Base-by-base conservation (phyloP, 2,888 invertebrate genomes). In the Diogma glabrata region DNA sequence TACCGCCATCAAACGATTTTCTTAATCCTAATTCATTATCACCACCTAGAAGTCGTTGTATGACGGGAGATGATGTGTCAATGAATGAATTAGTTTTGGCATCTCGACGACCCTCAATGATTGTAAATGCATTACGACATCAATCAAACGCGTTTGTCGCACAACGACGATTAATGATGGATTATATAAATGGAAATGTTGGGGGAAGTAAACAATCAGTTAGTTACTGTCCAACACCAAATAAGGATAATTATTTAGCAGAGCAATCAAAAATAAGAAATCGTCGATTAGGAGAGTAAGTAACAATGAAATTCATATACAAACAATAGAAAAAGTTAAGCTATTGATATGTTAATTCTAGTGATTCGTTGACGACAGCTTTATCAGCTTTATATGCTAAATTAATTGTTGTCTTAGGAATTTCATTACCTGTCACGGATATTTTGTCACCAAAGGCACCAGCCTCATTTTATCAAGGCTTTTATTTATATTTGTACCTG, bases 381-480 rank as follows among this genome's bases (percentile, higher is more conserved):
- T 64, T 86, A 49, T 86, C 85, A 46, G 82, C 83, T 2, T 72
- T 89, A 47, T 89, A 89, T 69, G 85, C 82, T 45, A 86, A 88
- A 66, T 72, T 88, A 19, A 67, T 89, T 54, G 82, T 88, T 24
- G 84, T 88, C 6, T 71, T 85, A 57, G 86, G 86, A 3, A 75
- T 87, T 48, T 84, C 87, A 9, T 81, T 89, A 60, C 87, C 88
- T 3, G 76, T 88, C 53, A 84, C 87, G 9, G 85, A 87, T 69
- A 83, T 85, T 55, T 81, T 87, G 56, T 82, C 84, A 4, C 74
- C 75, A 40, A 77, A 78, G 56, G 82, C 86, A 7, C 82, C 26
- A 74, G 77, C 38, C 75, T 77, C 49, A 80, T 58, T 58, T 46
- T 58, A 57, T 47, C 54, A 85, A 81, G 84, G 82, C 36, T 87